Conservation (phyloP, 2,888 invertebrate genomes). For the Drosophila neoperkinsi region DNA sequence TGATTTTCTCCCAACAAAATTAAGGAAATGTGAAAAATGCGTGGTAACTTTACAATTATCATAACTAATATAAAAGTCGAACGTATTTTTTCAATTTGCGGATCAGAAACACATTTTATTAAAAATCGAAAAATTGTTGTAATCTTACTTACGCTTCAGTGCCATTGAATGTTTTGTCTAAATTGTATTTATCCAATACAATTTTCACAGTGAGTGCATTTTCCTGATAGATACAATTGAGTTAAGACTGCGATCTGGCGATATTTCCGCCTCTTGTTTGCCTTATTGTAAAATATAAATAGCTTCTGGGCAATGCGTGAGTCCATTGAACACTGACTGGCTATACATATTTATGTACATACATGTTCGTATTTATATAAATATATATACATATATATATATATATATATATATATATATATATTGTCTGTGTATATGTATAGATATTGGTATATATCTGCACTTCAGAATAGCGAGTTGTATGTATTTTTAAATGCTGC, state of each 20-base stretch:
- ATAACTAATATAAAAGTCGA: background rate
- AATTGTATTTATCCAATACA: conserved; percentile 5
- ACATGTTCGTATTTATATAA: conserved; percentile 6
- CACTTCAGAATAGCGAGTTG: conserved; percentile 60
- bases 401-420: conserved; percentile 2
- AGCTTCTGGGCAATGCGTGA: conserved; percentile 64
- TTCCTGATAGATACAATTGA: conserved; percentile 21
- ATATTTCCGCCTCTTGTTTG: conserved; percentile 53
- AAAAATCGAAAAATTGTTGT: background rate
- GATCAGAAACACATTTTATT: background rate
- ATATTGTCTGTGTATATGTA: conserved; percentile 13
- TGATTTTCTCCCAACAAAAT: background rate
- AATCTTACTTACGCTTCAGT: conserved; percentile 3
- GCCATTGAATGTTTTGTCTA: conserved; percentile 19
- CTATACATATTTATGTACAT: conserved; percentile 22
- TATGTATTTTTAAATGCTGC: conserved; percentile 69
- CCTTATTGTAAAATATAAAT: conserved; percentile 59
- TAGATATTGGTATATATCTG: conserved; percentile 31
- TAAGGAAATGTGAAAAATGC: too few species aligned
- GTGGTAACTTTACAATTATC: background rate
- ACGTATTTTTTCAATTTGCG: background rate
- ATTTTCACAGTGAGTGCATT: conserved; percentile 28
- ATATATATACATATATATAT: background rate
- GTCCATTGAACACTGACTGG: conserved; percentile 62
- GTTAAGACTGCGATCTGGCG: conserved; percentile 30